A percentile compares a stretch with the other conserved stretches of the same genome.
Conservation (phyloP, 2,113 vertebrate species). For the Oryzias woworae region DNA sequence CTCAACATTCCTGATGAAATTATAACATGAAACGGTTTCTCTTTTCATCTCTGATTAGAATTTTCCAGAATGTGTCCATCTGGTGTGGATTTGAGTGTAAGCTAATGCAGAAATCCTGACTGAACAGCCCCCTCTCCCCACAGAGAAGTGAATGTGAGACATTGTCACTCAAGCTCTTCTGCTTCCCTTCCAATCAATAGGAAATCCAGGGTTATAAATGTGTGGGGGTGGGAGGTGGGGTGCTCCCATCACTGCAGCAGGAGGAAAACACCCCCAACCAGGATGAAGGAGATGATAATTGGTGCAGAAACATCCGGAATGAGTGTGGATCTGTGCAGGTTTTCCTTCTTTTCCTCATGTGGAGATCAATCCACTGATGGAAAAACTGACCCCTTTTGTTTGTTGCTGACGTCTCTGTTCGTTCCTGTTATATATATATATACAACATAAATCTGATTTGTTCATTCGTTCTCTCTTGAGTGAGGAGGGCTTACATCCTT, state of each 20-base stretch:
- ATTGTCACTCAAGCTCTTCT: conserved; percentile 55
- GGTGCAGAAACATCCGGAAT: conserved; percentile 19
- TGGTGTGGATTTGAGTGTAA: conserved; percentile 51
- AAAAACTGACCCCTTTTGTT: conserved; percentile 30
- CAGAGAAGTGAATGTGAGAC: conserved; percentile 36
- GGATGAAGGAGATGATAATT: conserved; percentile 56
- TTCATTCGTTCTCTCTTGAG: too few species aligned
- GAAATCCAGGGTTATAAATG: conserved; percentile 33
- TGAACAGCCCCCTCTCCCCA: conserved; percentile 5
- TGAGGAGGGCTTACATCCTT: too few species aligned
- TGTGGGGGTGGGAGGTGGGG: conserved; percentile 1
- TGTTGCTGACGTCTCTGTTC: background rate
- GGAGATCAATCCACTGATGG: conserved; percentile 7
- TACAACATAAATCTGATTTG: background rate
- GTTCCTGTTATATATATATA: background rate
- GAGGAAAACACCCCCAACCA: conserved; percentile 16
- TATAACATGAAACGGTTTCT: conserved; percentile 44
- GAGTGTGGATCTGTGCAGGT: conserved; percentile 4
- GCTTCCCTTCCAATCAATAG: conserved; percentile 63
- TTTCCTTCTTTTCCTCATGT: conserved; percentile 27
- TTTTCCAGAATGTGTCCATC: conserved; percentile 62
- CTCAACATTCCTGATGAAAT: conserved; percentile 30
- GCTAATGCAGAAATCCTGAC: background rate
- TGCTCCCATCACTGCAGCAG: conserved; percentile 20
- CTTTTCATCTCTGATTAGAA: conserved; percentile 50